Conservation (phyloP, 2,113 vertebrate genomes). For the Oostethus manadensis region DNA sequence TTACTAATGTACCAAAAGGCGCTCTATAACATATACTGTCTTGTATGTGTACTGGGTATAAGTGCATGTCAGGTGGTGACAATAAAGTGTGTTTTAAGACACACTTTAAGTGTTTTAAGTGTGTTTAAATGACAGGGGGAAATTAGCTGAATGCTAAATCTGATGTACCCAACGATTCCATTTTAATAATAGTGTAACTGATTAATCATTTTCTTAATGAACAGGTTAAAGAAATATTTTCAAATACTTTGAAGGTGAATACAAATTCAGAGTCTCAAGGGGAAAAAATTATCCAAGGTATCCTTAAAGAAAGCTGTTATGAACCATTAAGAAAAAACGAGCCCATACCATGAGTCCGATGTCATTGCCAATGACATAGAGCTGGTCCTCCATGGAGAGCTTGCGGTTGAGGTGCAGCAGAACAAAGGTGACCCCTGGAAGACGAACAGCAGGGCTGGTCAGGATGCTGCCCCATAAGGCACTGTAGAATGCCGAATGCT, state of each 20-base stretch:
- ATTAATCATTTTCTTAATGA: neutral
- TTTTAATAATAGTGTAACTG: too few relatives aligned
- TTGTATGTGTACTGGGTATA: too few relatives aligned
- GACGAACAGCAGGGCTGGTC: constrained; percentile 90
- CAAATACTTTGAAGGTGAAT: neutral
- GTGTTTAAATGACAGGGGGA: too few relatives aligned
- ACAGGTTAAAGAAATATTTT: neutral
- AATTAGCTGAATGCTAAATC: too few relatives aligned
- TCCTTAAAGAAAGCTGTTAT: neutral
- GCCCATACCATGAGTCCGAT: constrained; percentile 91
- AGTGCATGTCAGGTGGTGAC: too few relatives aligned
- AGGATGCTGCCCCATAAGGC: constrained; percentile 98
- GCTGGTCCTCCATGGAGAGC: constrained; percentile 98
- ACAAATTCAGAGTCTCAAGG: neutral
- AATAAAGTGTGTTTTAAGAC: too few relatives aligned
- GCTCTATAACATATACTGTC: too few relatives aligned
- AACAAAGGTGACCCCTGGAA: constrained; percentile 93
- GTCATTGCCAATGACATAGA: constrained; percentile 96
- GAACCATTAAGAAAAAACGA: neutral
- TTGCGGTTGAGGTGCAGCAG: constrained; percentile 95
- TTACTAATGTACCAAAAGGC: too few relatives aligned
- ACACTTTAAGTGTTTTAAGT: too few relatives aligned
- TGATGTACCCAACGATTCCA: too few relatives aligned
- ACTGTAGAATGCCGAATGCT: constrained; percentile 93
- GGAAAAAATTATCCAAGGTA: neutral